Percentiles rank a stretch among this genome's conserved stretches.
phyloP scores from a whole-genome alignment of 2,113 vertebrate genomes.

The Trichechus manatus region DNA sequence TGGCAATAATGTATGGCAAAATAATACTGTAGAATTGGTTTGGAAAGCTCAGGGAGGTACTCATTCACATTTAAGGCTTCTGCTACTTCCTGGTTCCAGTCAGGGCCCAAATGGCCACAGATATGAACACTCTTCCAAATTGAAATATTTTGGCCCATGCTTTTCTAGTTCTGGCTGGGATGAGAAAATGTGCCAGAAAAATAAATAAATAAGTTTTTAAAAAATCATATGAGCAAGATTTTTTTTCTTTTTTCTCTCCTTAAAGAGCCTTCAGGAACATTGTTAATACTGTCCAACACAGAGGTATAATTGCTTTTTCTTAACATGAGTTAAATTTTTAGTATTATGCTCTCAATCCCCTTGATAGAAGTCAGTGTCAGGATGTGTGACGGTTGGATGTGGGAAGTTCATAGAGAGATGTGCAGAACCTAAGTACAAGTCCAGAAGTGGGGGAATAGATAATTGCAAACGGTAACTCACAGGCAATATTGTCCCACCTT shows the following conservation, averaged over 20 bases:
- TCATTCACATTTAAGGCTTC: constrained; percentile 59
- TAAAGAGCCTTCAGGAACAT: background rate
- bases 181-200: constrained; percentile 31
- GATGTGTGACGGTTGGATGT: background rate
- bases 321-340: background rate
- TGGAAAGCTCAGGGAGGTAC: constrained; percentile 36
- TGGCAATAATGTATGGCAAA: constrained; percentile 45
- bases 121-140: constrained; percentile 53
- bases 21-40: background rate
- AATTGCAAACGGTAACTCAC: background rate
- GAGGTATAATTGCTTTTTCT: constrained; percentile 9
- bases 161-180: constrained; percentile 56
- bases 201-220: background rate
- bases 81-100: constrained; percentile 67
- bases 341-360: background rate
- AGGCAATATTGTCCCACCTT: background rate
- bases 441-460: background rate
- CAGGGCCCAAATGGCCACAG: constrained; percentile 54
- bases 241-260: background rate
- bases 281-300: background rate
- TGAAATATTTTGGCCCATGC: constrained; percentile 44
- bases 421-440: background rate
- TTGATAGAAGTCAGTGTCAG: background rate
- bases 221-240: background rate
- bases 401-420: background rate